Evolutionary conservation across 2,113 vertebrate species (phyloP), one percentile per base, ranked within the genome.

Genomic region (Madoqua kirkii): DNA sequence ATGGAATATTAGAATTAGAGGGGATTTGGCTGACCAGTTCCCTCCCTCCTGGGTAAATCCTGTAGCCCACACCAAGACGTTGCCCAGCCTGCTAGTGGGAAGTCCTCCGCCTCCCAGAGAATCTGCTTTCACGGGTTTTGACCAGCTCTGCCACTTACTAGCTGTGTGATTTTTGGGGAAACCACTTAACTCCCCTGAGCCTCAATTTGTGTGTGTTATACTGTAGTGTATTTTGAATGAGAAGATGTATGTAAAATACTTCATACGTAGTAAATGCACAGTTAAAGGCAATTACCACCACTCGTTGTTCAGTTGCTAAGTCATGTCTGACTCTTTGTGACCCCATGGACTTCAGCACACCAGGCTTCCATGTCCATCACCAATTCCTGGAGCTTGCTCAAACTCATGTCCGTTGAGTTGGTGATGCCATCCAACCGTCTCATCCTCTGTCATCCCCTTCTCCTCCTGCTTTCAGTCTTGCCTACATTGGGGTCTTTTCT

Each of bases 311-410:
- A 43, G 40, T 27, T 14, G 12, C 71, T 76, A 7, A 76, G 23
- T 43, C 40, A 27, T 76, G 40, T 27, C 40, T 0, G 0, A 15
- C 23, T 76, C 71, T 43, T 76, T 43, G 40, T 0, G 0, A 27
- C 71, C 36, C 40, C 71, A 27, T 40, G 40, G 71, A 43, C 71
- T 76, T 10, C 36, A 40, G 67, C 36, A 74, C 36, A 0, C 71
- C 71, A 76, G 40, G 40, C 40, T 43, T 76, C 71, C 40, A 7
- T 27, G 71, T 76, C 36, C 71, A 43, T 7, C 36, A 76, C 71
- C 36, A 43, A 7, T 23, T 27, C 23, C 36, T 3, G 2, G 40
- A 76, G 36, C 2, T 76, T 76, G 36, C 36, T 76, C 71, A 43
- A 12, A 76, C 36, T 76, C 36, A 43, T 23, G 67, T 71, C n/a